Conservation (phyloP, 2,888 invertebrate genomes). For the Drosophila diplacantha region DNA sequence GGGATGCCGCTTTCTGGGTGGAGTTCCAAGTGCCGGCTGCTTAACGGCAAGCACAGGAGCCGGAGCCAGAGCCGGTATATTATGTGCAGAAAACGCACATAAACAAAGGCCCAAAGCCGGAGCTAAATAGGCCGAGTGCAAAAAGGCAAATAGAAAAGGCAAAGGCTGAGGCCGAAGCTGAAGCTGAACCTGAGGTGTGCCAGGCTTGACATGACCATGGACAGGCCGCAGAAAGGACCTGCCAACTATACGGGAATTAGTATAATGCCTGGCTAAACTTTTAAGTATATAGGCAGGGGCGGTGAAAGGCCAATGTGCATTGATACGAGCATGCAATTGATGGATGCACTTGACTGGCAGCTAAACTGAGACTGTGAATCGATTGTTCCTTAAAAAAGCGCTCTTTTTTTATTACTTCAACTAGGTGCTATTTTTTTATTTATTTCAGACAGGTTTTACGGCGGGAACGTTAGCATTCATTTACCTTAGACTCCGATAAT, state of each 20-base stretch:
- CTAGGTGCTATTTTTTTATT: not conserved
- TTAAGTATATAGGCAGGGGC: constrained; percentile 14
- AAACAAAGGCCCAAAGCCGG: constrained; percentile 41
- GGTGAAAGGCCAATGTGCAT: constrained; percentile 15
- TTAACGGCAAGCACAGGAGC: constrained; percentile 39
- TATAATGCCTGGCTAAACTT: constrained; percentile 27
- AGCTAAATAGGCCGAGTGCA: constrained; percentile 55
- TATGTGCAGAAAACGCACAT: constrained; percentile 50
- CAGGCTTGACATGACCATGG: constrained; percentile 32
- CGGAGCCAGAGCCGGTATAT: constrained; percentile 30
- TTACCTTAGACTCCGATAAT: constrained; percentile 5
- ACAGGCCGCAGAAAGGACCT: constrained; percentile 30
- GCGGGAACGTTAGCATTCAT: not conserved
- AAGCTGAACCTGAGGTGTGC: constrained; percentile 23
- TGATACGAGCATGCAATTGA: constrained; percentile 27
- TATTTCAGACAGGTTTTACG: constrained; percentile 7
- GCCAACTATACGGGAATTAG: constrained; percentile 38
- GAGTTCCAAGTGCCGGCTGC: constrained; percentile 29
- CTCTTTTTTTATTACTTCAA: not conserved
- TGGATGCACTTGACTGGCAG: constrained; percentile 17
- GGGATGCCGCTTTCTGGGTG: constrained; percentile 1
- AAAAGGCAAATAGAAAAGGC: constrained; percentile 26
- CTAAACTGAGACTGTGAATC: constrained; percentile 16
- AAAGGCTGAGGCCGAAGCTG: constrained; percentile 11
- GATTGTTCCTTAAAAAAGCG: not conserved